Base-by-base conservation (phyloP, 2,888 invertebrate genomes). In the Cosmia pyralina region DNA sequence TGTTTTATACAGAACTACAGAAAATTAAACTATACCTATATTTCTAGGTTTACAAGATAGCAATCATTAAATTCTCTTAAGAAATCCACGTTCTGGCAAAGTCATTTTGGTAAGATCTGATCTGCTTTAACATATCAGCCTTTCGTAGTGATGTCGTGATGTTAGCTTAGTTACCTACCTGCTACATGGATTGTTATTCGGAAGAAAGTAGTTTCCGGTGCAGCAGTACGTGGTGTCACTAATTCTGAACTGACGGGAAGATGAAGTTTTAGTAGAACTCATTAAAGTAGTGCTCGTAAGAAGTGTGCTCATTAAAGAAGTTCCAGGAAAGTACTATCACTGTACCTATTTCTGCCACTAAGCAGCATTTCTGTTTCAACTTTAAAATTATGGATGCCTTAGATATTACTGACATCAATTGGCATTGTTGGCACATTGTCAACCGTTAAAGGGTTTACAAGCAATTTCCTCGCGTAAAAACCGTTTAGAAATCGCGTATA, bases 401-500 rank as follows among this genome's bases (percentile, higher is more conserved):
- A 52, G 13, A 44, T 48, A 48, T 34, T 53, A 15, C 13, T 17
- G 3, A 48, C 15, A 8, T 22, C 34, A 10, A 19, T 60, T 22
- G 46, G 22, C 19, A 57, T n/a, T n/a, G 34, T 62, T 44, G 44
- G n/a, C 15, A 13, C 13, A 50, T 50, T 60, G 55, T 79, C n/a
- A 73, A 62, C 59, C 48, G 64, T 53, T 59, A 52, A 46, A 81
- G 68, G 69, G 76, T 50, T 38, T 55, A 55, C 53, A 75, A 66
- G 81, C 81, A 66, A 60, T 81, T 62, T 66, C 57, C 76, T 62
- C 22, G 34, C 52, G 41, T 55, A 66, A 67, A 59, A 75, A 19
- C 52, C 58, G 76, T 80, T 76, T 66, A 41, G 53, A 71, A 82
- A 79, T 72, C 38, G 15, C n/a, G 19, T 55, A 52, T 68, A 65